phyloP scores from a whole-genome alignment of 2,888 invertebrate genomes.

The Trachelus iudaicus region DNA sequence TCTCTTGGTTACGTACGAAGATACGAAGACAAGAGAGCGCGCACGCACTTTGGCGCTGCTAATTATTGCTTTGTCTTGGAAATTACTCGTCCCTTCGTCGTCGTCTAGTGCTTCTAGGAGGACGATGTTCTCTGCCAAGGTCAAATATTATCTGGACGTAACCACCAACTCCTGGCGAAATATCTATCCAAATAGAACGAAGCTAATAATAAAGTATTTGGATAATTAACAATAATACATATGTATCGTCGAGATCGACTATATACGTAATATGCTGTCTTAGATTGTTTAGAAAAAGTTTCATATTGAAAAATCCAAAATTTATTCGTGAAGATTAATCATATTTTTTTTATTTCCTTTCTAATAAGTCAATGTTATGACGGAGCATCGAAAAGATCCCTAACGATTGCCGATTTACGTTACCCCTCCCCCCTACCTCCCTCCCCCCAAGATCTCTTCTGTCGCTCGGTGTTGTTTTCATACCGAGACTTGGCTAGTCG shows the following conservation, averaged over 20 bases:
- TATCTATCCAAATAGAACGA: neutral
- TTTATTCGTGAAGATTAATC: neutral
- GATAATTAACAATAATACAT: neutral
- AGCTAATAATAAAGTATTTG: neutral
- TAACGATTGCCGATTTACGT: neutral
- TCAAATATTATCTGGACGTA: neutral
- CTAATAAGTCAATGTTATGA: neutral
- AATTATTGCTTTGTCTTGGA: conserved; percentile 45
- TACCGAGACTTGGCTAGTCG: conserved; percentile 24
- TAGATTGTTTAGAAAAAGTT: no score
- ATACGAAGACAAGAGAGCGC: conserved; percentile 16
- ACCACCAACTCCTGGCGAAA: neutral
- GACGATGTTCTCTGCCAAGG: conserved; percentile 30
- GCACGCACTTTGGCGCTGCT: conserved; percentile 37
- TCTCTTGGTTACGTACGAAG: conserved; percentile 24
- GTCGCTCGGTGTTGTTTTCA: neutral
- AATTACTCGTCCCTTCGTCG: conserved; percentile 27
- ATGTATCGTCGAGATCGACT: neutral
- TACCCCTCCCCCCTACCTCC: neutral
- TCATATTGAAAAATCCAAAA: neutral
- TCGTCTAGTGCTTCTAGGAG: conserved; percentile 4
- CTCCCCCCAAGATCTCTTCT: neutral
- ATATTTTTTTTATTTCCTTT: neutral
- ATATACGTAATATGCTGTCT: neutral
- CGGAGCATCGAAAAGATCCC: neutral